Evolutionary conservation across 2,113 vertebrate species (phyloP).

Genomic region (Pelecanoides urinatrix): DNA sequence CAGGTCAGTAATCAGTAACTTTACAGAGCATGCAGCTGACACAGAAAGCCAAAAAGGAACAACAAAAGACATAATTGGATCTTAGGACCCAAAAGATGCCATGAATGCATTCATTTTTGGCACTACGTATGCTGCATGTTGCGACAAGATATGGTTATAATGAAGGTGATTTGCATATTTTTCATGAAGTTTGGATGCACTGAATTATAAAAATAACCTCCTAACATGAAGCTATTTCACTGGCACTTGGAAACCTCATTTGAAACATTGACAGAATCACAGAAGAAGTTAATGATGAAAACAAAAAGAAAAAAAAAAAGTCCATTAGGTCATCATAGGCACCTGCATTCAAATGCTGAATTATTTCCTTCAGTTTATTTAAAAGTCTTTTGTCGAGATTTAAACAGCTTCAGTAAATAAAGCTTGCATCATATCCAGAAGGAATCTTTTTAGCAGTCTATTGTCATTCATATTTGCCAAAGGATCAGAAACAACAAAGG

Average conservation of each 20-base stretch:
- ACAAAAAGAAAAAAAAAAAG: not conserved
- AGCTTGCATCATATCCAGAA: not conserved
- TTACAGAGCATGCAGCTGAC: conserved; percentile 45
- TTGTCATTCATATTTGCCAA: not conserved
- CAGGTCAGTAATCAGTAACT: conserved; percentile 52
- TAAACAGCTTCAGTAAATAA: not conserved
- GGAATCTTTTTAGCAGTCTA: not conserved
- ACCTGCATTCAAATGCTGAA: conserved; percentile 5
- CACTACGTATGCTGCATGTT: conserved; percentile 32
- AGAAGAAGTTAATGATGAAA: conserved; percentile 1
- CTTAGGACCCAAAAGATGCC: conserved; percentile 10
- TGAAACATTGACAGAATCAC: conserved; percentile 17
- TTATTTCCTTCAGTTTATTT: not conserved
- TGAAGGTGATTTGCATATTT: conserved; percentile 64
- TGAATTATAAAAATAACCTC: conserved; percentile 44
- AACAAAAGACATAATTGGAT: conserved; percentile 9
- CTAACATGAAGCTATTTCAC: conserved; percentile 44
- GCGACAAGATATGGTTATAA: conserved; percentile 64
- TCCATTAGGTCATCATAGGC: not conserved
- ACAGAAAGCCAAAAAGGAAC: conserved; percentile 33
- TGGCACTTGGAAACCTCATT: conserved; percentile 19
- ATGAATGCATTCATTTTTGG: conserved; percentile 63
- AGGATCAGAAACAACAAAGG: not conserved
- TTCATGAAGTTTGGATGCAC: conserved; percentile 57
- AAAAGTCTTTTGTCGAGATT: not conserved